Base-by-base conservation (phyloP, 2,888 invertebrate species). In the Agrypnus murinus region DNA sequence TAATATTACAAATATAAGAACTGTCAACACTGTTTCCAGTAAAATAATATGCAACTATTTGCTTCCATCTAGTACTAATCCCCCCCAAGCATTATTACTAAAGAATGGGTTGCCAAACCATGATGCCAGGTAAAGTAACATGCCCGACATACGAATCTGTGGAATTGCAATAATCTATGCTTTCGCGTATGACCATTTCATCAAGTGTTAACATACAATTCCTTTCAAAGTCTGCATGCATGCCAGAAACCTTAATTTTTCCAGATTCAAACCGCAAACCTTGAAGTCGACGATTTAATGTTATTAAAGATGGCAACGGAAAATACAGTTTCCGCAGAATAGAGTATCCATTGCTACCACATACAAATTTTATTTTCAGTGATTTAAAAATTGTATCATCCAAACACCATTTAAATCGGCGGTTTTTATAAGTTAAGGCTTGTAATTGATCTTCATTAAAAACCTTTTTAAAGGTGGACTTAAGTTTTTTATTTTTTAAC, bases 71-170 rank as follows among this genome's bases (percentile, higher is more conserved):
- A 31, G 65, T 67, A 6, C 60, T 70, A 9, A 80, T 64, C n/a
- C 17, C 79, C 80, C 15, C 68, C 78, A 31, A 81, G 48, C 77
- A 81, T 77, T 45, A 80, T 74, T 15, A 81, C 78, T 48, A 80
- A 64, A 14, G 69, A 77, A 74, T 79, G 78, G 19, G 71, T 75
- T 7, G 80, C 78, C 36, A 60, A n/a, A 15, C 71, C 74, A 15
- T 50, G 2, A 12, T n/a, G 3, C 2, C 2, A 12, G 40, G 40
- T 12, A 40, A 5, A 7, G 40, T 40, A 12, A 14, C 12, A 1
- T 40, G 2, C 5, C 40, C 40, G 2, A 40, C 14, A 3, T 12
- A 5, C 14, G 2, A 2, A 1, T 7, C 40, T 12, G 4, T 12
- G 2, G 40, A n/a, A 3, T 5, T 3, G 14, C 14, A n/a, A 5